Evolutionary conservation across 37 sponge, comb jelly and placozoan species (phyloP), one percentile per base, ranked within the genome.

Genomic region (Halisarca cf. caerulea): DNA sequence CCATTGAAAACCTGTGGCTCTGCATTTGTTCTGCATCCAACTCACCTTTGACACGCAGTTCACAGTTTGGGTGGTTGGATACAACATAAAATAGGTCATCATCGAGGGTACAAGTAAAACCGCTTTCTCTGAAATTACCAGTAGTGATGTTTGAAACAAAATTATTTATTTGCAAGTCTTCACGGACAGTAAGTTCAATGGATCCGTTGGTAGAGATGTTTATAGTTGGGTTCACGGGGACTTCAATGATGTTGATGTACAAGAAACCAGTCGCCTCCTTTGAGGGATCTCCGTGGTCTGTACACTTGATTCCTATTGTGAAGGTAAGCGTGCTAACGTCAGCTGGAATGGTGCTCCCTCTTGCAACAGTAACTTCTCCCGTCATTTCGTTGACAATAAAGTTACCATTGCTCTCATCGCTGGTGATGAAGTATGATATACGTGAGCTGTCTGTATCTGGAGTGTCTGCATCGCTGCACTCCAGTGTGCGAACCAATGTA

Each of bases 231-330:
- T 39, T 60, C 1, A 58, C 33, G 0, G 81, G 81, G 37, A 60
- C 62, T 24, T n/a, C 38, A 17, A 28, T 25, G 55, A 91, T 83
- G 39, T 51, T 73, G 69, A 91, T 81, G 41, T 77, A 72, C 33
- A 80, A 73, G 20, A 32, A 18, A 24, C 80, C 82, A 53, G 5
- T 27, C 51, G 84, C 68, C 3, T 64, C 60, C 27, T 80, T 23
- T 4, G 15, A 45, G 32, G 91, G 91, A 24, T 84, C 83, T 66
- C 92, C 92, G 34, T 58, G 70, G 40, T 92, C 92, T 34, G 82
- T 42, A 69, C 89, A 88, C 27, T 15, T 24, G 2, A 88, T 33
- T 20, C 24, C 51, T 23, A 92, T 59, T 36, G 55, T 36, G 64
- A 77, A 92, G 0, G 35, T 43, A 20, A 71, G 45, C 0, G 4